Base-by-base conservation (phyloP, 1,140 invertebrate genomes). In the Drosophila rhopaloa region DNA sequence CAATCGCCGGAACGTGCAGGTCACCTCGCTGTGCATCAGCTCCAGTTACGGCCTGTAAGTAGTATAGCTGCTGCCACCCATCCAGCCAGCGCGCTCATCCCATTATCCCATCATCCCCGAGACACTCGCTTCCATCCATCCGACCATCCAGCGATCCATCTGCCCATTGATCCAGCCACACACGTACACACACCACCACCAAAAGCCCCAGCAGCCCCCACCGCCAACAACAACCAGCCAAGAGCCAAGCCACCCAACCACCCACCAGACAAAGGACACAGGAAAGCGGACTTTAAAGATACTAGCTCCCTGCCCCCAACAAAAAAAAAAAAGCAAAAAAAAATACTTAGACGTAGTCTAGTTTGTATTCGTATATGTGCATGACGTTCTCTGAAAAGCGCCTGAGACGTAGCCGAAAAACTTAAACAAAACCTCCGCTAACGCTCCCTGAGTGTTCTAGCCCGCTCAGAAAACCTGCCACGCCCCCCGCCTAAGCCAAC, bases 1-100 rank as follows among this genome's bases (percentile, higher is more conserved):
- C 57, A 96, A 96, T 86, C 96, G 95, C 60, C 96, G 96, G 50
- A 95, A 97, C 35, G 96, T 96, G 77, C 95, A 95, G 89, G 97
- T 99, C 58, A 96, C 97, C 61, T 96, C 97, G 65, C 95, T 99
- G 82, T 96, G 96, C 82, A 94, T 99, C 90, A 99, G 99, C 93
- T 98, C 98, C 76, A 97, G 97, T 29, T 99, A 98, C 93, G 98
- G 98, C 92, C 94, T 99, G 98, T 99, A 94, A 97, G 97, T 96
- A 89, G 53, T 32, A 51, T 72, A 75, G 75, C 19, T 29, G 35
- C 55, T 44, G 24, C n/a, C 47, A 14, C 6, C 54, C 3, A 14
- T 29, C n/a, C 13, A 32, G 6, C 5, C 29, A 32, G 29, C 29
- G 9, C 19, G 29, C 13, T 65, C 55, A 60, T 66, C 38, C 27